Evolutionary conservation across 2,797 vertebrate genomes (phyloP).

Genomic region (Acrossocheilus wenchowensis): DNA sequence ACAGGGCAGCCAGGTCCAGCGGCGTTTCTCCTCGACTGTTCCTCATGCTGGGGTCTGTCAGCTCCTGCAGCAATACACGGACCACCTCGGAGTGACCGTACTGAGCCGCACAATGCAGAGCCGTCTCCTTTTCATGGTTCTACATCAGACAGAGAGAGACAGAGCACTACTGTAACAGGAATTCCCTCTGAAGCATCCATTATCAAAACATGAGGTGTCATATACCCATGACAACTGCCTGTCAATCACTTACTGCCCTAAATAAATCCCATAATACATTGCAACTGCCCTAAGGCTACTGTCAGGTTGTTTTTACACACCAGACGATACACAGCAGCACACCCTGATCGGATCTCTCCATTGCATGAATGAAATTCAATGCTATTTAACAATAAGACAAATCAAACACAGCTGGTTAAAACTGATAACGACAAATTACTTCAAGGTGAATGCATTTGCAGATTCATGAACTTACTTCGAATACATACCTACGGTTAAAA

Average conservation of each 20-base stretch:
- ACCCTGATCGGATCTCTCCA: not conserved
- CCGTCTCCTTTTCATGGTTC: conserved; percentile 95
- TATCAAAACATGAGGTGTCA: conserved; percentile 1
- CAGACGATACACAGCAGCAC: not conserved
- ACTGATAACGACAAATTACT: not conserved
- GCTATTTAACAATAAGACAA: not conserved
- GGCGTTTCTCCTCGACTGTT: conserved; percentile 93
- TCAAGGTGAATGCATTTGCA: conserved; percentile 14
- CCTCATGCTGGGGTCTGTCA: conserved; percentile 92
- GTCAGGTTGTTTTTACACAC: not conserved
- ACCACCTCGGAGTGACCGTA: conserved; percentile 96
- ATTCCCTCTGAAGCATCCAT: not conserved
- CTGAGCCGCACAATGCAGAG: conserved; percentile 93
- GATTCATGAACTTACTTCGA: not conserved
- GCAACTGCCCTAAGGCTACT: not conserved
- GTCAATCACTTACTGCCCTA: conserved; percentile 11
- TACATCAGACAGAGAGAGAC: conserved; percentile 46
- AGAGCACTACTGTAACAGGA: not conserved
- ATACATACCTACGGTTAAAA: too few species aligned
- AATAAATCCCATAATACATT: not conserved
- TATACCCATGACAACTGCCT: not conserved
- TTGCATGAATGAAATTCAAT: not conserved
- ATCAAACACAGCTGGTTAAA: conserved; percentile 9
- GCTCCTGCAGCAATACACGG: conserved; percentile 90
- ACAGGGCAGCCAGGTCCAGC: conserved; percentile 92